Base-by-base conservation (phyloP, 92 coral and sea anemone genomes). In the Blastomussa wellsi region DNA sequence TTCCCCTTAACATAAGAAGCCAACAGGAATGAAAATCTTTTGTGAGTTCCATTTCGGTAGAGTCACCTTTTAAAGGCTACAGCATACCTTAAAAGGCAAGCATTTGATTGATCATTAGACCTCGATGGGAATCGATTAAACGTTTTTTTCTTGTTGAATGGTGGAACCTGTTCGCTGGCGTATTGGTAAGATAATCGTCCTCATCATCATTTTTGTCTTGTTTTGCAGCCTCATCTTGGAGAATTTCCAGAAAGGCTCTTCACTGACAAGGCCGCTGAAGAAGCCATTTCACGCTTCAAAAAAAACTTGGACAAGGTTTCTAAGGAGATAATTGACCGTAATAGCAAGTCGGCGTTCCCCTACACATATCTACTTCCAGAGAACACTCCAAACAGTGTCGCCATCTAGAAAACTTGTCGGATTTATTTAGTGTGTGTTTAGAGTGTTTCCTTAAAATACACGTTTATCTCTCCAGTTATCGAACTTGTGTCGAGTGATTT, bases 211-310 rank as follows among this genome's bases (percentile, higher is more conserved):
- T 51, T 14, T 51, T 20, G 28, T 57, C 1, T 1, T 8, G 9
- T 66, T 32, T 66, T n/a, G 72, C 72, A 66, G 72, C 72, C 72
- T 29, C 72, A 66, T 20, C 72, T 66, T 66, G 72, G 72, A 11
- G 36, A 66, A 66, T 66, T 66, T 66, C 38, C 72, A 2, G 72
- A 66, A 14, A 32, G 72, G 10, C 36, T 66, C 24, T 66, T 66
- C 37, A 66, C 72, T 66, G 72, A 66, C 12, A 29, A 13, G 16
- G 72, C 72, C 37, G 36, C 72, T 24, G 37, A 28, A 31, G 72
- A 66, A 5, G 72, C 72, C 38, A 66, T 66, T 6, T 13, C 35
- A 31, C 36, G 72, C 31, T 66, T 66, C 29, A 32, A 31, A 66
- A 38, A 29, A 28, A 66, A 66, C 2, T 66, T 66, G 37, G 7